These are phyloP conservation scores for Micrasema longulum DNA, from an alignment of 1,140 invertebrate genomes.

Conservation along the genomic window DNA sequence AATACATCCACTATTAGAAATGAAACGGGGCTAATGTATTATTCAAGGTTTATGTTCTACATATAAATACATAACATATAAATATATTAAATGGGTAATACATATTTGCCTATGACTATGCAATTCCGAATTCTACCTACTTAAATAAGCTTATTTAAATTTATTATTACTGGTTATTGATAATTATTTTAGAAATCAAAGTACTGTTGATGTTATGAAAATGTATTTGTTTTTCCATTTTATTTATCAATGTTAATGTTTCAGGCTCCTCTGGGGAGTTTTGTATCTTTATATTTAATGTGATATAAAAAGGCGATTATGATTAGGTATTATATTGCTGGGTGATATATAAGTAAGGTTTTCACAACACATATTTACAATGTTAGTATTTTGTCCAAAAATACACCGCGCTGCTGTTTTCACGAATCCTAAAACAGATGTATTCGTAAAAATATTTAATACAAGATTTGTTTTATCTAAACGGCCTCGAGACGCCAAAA, in stretches of 20 bases:
- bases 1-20: slow-evolving; percentile 34
- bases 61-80: slow-evolving; percentile 29
- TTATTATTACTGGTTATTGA: slow-evolving; percentile 12
- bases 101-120: slow-evolving; percentile 49
- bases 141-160: slow-evolving; percentile 39
- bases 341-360: too few species aligned
- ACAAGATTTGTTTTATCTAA: slow-evolving; percentile 6
- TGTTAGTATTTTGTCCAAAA: too few species aligned
- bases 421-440: too few species aligned
- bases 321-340: too few species aligned
- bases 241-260: too few species aligned
- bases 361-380: too few species aligned
- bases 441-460: slow-evolving; percentile 6
- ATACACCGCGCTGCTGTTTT: too few species aligned
- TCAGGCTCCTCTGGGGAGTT: too few species aligned
- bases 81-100: slow-evolving; percentile 31
- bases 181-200: slow-evolving; percentile 3
- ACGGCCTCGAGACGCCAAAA: slow-evolving; percentile 22
- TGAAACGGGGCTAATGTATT: slow-evolving; percentile 30
- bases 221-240: too few species aligned
- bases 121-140: slow-evolving; percentile 45
- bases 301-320: too few species aligned
- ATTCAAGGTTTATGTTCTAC: slow-evolving; percentile 31
- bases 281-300: too few species aligned
- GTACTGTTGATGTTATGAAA: not conserved